Evolutionary conservation across 2,888 invertebrate species (phyloP), one percentile per base, ranked within the genome.

Genomic region (Argynnis bischoffii): DNA sequence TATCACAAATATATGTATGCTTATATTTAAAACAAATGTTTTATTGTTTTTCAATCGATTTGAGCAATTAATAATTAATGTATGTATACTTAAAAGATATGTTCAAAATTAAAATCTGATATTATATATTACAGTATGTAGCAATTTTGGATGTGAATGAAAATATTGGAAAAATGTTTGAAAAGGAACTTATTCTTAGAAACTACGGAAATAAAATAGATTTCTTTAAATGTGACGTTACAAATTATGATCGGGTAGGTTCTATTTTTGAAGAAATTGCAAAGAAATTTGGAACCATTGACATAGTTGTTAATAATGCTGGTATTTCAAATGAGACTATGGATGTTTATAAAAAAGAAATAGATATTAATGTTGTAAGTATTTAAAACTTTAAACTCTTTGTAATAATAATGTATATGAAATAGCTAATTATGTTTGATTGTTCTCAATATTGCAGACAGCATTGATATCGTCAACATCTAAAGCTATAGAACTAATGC

Each of bases 341-440:
- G 6, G 53, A 67, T 16, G 57, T 66, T 15, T 78, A 79, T 54
- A 75, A 77, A 68, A 83, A 81, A 66, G 76, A 75, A 71, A 81
- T 86, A 47, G 78, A 76, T 8, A 73, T 84, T n/a, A 86, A 86
- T 76, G 74, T 82, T 57, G 86, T 85, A 75, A 79, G 83, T 79
- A 8, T 41, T 15, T 51, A 54, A 16, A 57, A 41, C 48, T 21
- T 11, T 16, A 6, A 48, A 48, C 11, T 48, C 4, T 0, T 6
- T 35, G 46, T 46, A 8, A 55, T 14, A 47, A 55, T n/a, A 47
- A 48, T 15, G 11, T 53, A 53, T 53, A 21, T 31, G 16, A 11
- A 53, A 13, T 16, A 18, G 16, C 18, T 18, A 18, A 18, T 21
- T 3, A 21, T 21, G 18, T 53, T 53, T 54, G 26, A 15, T 15